phyloP scores from a whole-genome alignment of 2,888 invertebrate species.

The Quadroppia sp. region DNA sequence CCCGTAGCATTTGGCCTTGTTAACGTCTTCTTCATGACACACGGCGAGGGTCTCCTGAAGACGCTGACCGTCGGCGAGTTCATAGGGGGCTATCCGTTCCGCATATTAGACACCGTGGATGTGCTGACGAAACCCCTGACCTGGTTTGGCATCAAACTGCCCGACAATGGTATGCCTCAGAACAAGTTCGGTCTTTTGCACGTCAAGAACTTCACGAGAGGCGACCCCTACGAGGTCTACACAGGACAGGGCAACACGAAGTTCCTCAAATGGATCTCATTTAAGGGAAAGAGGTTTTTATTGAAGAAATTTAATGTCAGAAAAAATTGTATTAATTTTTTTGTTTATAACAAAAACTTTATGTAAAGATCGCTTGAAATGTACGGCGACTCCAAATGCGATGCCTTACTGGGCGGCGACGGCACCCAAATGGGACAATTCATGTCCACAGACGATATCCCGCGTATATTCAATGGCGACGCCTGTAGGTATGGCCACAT shows the following conservation, averaged over 20 bases:
- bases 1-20: slow-evolving; percentile 23
- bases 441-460: slow-evolving; percentile 62
- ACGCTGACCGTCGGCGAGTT: slow-evolving; percentile 35
- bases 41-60: slow-evolving; percentile 31
- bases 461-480: slow-evolving; percentile 64
- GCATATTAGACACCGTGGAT: slow-evolving; percentile 35
- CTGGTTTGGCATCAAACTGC: slow-evolving; percentile 41
- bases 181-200: slow-evolving; percentile 46
- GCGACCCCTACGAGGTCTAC: slow-evolving; percentile 50
- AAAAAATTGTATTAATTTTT: too few species aligned
- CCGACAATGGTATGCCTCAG: slow-evolving; percentile 45
- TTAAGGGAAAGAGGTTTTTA: slow-evolving; percentile 45
- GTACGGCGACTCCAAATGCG: slow-evolving; percentile 58
- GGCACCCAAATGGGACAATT: slow-evolving; percentile 81
- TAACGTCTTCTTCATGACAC: slow-evolving; percentile 1
- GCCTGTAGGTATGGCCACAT: slow-evolving; percentile 59
- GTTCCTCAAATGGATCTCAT: slow-evolving; percentile 44
- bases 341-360: neutral
- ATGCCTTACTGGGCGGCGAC: slow-evolving; percentile 73
- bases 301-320: too few species aligned
- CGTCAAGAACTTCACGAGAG: slow-evolving; percentile 49
- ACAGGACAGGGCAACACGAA: slow-evolving; percentile 49
- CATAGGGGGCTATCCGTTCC: slow-evolving; percentile 37
- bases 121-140: slow-evolving; percentile 40
- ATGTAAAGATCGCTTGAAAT: neutral